phyloP scores from a whole-genome alignment of 2,888 invertebrate species.

The Zygogramma bicolorata region DNA sequence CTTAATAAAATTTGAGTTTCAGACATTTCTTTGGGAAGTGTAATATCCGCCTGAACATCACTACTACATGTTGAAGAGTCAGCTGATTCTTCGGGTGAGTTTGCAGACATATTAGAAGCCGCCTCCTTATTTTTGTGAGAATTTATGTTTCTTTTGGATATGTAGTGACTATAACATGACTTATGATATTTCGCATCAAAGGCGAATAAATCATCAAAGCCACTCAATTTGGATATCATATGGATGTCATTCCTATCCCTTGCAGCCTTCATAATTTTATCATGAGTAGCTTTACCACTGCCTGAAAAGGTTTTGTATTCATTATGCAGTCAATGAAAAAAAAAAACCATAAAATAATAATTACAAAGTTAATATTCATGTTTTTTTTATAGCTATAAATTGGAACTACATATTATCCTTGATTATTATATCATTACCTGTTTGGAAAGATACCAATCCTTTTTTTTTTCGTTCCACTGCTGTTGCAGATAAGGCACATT shows the following conservation, averaged over 20 bases:
- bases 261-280: slow-evolving; percentile 28
- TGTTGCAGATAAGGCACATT: slow-evolving; percentile 35
- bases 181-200: slow-evolving; percentile 39
- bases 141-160: slow-evolving; percentile 29
- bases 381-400: background rate
- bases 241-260: slow-evolving; percentile 27
- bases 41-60: slow-evolving; percentile 10
- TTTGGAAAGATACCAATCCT: slow-evolving; percentile 10
- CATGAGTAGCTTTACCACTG: slow-evolving; percentile 22
- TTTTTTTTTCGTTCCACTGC: slow-evolving; percentile 31
- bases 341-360: background rate
- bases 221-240: slow-evolving; percentile 31
- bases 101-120: background rate
- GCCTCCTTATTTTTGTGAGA: background rate
- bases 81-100: background rate
- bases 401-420: background rate
- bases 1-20: slow-evolving; percentile 16
- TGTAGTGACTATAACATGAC: slow-evolving; percentile 31
- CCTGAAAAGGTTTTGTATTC: slow-evolving; percentile 2
- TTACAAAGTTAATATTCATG: background rate
- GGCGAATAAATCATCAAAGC: slow-evolving; percentile 34
- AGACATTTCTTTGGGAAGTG: slow-evolving; percentile 2
- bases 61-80: slow-evolving; percentile 12
- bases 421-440: slow-evolving; percentile 7
- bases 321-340: background rate